phyloP scores from a whole-genome alignment of 2,888 invertebrate genomes.

The Saturnia pavonia region DNA sequence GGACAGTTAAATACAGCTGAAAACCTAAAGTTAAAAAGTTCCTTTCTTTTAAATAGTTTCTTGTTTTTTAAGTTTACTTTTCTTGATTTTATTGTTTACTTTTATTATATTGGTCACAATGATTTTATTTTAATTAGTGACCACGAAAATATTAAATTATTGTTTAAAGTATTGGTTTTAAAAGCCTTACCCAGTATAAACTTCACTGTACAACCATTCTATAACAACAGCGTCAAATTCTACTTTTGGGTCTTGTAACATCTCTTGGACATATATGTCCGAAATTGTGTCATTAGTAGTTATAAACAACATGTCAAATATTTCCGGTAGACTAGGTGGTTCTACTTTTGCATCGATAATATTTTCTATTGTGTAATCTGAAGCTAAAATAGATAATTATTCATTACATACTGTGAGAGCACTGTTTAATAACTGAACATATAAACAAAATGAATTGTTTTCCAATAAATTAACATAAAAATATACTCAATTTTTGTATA shows the following conservation, averaged over 20 bases:
- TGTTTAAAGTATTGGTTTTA: too few relatives aligned
- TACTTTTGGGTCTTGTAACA: slow-evolving; percentile 2
- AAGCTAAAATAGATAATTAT: not conserved
- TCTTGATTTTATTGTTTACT: too few relatives aligned
- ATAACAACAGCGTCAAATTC: slow-evolving; percentile 7
- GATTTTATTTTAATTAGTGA: too few relatives aligned
- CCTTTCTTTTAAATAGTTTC: not conserved
- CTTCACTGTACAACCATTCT: slow-evolving; percentile 9
- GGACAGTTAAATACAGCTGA: slow-evolving; percentile 39
- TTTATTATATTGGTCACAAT: too few relatives aligned
- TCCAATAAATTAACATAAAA: too few relatives aligned
- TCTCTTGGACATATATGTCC: not conserved
- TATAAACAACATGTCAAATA: not conserved
- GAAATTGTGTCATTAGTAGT: not conserved
- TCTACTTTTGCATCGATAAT: not conserved
- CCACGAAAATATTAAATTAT: too few relatives aligned
- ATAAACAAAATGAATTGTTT: too few relatives aligned
- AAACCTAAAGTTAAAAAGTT: not conserved
- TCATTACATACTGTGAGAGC: too few relatives aligned
- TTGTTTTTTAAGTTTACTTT: too few relatives aligned
- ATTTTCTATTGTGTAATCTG: slow-evolving; percentile 5
- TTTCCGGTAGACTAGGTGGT: not conserved
- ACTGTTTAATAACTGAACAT: too few relatives aligned
- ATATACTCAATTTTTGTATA: too few relatives aligned
- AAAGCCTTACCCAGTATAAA: not conserved